Conservation (phyloP, 2,888 invertebrate genomes). For the Punctoribates punctum region DNA sequence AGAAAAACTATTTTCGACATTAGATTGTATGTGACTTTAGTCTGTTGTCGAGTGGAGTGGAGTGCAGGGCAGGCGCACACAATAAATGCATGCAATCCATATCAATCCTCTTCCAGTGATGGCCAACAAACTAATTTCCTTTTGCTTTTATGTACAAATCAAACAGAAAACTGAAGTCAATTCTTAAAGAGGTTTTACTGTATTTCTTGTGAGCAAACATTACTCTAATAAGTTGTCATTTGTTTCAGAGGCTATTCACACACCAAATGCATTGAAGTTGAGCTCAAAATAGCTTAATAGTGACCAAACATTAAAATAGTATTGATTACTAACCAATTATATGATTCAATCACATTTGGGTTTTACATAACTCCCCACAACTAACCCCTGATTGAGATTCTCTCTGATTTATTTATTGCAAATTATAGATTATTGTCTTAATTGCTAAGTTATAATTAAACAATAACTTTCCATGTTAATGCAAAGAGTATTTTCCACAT, state of each 20-base stretch:
- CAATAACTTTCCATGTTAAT: too few species aligned
- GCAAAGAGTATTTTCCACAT: too few species aligned
- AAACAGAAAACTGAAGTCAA: constrained; percentile 1
- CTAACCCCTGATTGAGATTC: background rate
- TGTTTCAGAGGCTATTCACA: constrained; percentile 1
- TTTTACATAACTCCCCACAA: background rate
- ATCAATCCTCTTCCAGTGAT: too few species aligned
- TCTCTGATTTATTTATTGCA: too few species aligned
- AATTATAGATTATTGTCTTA: too few species aligned
- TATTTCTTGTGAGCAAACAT: background rate
- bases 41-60: background rate
- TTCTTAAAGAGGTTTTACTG: background rate
- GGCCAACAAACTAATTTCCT: background rate
- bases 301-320: background rate
- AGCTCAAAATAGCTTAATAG: constrained; percentile 6
- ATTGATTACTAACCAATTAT: background rate
- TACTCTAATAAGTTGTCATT: background rate
- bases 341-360: constrained; percentile 15
- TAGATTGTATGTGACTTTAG: constrained; percentile 13
- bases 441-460: too few species aligned
- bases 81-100: background rate
- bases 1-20: constrained; percentile 22
- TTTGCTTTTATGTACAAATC: background rate
- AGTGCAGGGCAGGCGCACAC: background rate
- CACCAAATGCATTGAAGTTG: background rate